These are phyloP conservation scores for Cotesia congregata DNA, from an alignment of 2,888 invertebrate species.

Conservation along the genomic window DNA sequence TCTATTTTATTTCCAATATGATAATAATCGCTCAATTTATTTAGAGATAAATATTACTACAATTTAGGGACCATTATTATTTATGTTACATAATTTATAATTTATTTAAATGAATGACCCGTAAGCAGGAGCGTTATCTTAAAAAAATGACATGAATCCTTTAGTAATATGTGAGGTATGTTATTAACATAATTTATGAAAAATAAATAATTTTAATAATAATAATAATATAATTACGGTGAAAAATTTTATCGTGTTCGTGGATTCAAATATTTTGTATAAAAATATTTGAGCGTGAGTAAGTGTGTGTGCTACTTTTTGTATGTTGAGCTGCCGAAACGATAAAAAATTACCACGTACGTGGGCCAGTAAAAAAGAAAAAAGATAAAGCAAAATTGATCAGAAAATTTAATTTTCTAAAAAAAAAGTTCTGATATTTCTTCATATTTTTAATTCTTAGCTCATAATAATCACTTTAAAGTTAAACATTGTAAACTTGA, in stretches of 20 bases:
- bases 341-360: constrained; percentile 7
- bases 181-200: neutral
- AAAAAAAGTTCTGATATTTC: too few relatives aligned
- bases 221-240: too few relatives aligned
- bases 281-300: too few relatives aligned
- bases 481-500: too few relatives aligned
- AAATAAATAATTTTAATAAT: neutral
- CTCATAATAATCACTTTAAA: too few relatives aligned
- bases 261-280: too few relatives aligned
- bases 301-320: constrained; percentile 13
- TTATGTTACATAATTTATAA: neutral
- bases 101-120: neutral
- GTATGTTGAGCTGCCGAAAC: constrained; percentile 25
- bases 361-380: too few relatives aligned
- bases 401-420: too few relatives aligned
- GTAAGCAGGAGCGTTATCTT: neutral
- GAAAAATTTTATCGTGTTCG: neutral
- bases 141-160: neutral
- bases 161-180: neutral
- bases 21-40: too few relatives aligned
- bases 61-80: neutral
- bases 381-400: too few relatives aligned
- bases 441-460: too few relatives aligned
- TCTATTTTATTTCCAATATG: neutral
- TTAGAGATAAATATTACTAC: too few relatives aligned